A percentile compares a stretch with the other conserved stretches of the same genome.
phyloP scores from a whole-genome alignment of 2,113 vertebrate species.

The Candoia aspera region DNA sequence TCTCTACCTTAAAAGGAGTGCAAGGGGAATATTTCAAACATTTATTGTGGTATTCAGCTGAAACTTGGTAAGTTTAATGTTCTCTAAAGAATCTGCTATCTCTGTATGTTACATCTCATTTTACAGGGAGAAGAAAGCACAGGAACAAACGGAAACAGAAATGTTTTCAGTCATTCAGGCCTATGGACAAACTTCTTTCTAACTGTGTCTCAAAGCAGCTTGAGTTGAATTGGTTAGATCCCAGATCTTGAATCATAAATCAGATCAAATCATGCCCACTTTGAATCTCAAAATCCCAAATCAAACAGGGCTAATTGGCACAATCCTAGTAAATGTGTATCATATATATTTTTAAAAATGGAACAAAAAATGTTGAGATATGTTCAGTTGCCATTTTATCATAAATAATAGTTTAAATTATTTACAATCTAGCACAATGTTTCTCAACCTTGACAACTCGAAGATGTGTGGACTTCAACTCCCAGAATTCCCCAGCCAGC shows the following conservation, averaged over 20 bases:
- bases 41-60: neutral
- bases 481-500: no score
- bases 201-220: neutral
- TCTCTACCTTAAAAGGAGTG: neutral
- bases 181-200: neutral
- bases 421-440: neutral
- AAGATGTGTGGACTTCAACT: no score
- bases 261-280: neutral
- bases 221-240: neutral
- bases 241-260: neutral
- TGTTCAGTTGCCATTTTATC: neutral
- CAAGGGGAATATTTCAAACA: neutral
- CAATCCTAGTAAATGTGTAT: neutral
- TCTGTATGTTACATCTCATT: neutral
- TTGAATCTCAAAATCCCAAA: neutral
- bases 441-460: no score
- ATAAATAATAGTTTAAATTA: neutral
- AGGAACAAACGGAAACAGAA: neutral
- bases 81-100: neutral
- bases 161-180: neutral
- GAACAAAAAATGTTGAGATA: neutral
- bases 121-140: neutral
- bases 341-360: neutral
- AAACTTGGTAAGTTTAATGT: neutral
- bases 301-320: neutral